Evolutionary conservation across 2,797 vertebrate species (phyloP).

Genomic region (Neoniphon sammara): DNA sequence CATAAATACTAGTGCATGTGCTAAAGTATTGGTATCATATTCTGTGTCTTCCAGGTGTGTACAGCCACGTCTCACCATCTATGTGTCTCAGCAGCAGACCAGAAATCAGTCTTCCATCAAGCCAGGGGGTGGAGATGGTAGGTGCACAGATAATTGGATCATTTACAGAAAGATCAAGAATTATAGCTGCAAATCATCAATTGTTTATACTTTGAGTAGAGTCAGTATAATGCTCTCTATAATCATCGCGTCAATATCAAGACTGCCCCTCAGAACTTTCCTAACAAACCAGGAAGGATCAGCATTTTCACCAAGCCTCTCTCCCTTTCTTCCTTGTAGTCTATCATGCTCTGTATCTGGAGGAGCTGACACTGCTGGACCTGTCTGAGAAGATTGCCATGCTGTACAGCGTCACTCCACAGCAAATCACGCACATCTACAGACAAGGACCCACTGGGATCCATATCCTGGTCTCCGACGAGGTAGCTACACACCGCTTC

Average conservation of each 20-base stretch:
- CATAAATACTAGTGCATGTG: background rate
- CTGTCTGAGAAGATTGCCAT: slow-evolving; percentile 82
- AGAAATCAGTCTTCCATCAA: slow-evolving; percentile 81
- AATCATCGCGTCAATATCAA: background rate
- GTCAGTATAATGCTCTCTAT: background rate
- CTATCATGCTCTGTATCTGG: slow-evolving; percentile 84
- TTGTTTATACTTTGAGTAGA: too few species aligned
- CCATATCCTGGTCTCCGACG: slow-evolving; percentile 80
- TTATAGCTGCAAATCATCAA: too few species aligned
- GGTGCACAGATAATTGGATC: slow-evolving; percentile 16
- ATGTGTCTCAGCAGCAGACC: slow-evolving; percentile 91
- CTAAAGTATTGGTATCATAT: background rate
- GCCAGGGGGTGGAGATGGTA: slow-evolving; percentile 79
- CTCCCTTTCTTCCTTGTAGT: slow-evolving; percentile 61
- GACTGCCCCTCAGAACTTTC: too few species aligned
- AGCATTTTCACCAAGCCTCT: background rate
- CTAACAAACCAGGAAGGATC: too few species aligned
- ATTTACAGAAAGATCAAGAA: too few species aligned
- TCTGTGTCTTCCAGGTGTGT: slow-evolving; percentile 56
- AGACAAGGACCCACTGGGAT: slow-evolving; percentile 78
- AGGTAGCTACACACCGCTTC: slow-evolving; percentile 63
- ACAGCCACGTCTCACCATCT: slow-evolving; percentile 92
- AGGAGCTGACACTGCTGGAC: slow-evolving; percentile 79
- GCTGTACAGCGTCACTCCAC: slow-evolving; percentile 75
- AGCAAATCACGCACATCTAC: slow-evolving; percentile 81